Percentiles rank a stretch among this genome's conserved stretches.
phyloP scores from a whole-genome alignment of 1,140 invertebrate species.

The Anoplolepis gracilipes region DNA sequence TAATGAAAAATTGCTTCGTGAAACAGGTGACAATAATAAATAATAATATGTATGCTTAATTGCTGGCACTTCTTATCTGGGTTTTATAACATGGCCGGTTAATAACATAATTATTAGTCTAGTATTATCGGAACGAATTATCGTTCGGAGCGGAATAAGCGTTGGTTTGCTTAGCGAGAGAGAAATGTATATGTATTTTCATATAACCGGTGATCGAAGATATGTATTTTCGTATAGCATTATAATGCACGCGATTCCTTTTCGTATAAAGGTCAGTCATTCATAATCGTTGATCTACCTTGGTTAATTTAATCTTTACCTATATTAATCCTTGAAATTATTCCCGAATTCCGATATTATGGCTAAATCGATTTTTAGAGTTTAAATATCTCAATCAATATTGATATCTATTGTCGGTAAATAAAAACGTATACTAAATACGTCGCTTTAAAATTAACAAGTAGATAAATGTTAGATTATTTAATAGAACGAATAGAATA shows the following conservation, averaged over 20 bases:
- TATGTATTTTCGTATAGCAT: slow-evolving; percentile 32
- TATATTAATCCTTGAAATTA: neutral
- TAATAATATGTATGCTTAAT: slow-evolving; percentile 18
- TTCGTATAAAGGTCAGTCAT: slow-evolving; percentile 15
- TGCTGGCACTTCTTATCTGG: neutral
- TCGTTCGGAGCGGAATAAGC: slow-evolving; percentile 8
- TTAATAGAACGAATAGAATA: no score
- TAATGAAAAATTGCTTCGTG: slow-evolving; percentile 7
- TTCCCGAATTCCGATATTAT: neutral
- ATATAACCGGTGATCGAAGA: neutral
- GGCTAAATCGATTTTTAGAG: neutral
- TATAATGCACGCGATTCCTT: neutral
- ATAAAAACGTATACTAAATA: neutral
- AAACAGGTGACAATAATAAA: slow-evolving; percentile 18
- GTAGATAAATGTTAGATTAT: neutral
- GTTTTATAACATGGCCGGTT: slow-evolving; percentile 12
- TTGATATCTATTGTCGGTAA: neutral
- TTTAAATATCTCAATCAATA: neutral
- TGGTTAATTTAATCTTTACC: neutral
- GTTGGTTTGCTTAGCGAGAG: neutral
- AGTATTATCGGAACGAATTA: slow-evolving; percentile 13
- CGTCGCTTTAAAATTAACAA: neutral
- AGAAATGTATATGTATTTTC: slow-evolving; percentile 33
- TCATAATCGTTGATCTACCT: neutral
- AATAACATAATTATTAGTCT: slow-evolving; percentile 34